phyloP scores from a whole-genome alignment of 2,888 invertebrate genomes.

The Linnaemya tessellans region DNA sequence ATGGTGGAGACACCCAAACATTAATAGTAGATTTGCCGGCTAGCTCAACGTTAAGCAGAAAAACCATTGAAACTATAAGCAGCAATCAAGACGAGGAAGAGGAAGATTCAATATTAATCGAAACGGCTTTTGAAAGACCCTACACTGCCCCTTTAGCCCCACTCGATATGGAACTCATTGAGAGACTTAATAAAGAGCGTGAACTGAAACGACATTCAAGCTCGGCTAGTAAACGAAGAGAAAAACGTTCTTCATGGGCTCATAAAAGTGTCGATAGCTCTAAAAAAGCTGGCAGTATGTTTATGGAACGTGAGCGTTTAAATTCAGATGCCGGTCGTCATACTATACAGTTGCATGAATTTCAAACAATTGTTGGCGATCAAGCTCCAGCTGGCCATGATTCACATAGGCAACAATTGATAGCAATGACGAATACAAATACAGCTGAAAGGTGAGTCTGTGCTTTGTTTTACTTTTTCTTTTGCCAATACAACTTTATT shows the following conservation, averaged over 20 bases:
- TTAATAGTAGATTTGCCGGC: slow-evolving; percentile 34
- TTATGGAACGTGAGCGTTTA: slow-evolving; percentile 58
- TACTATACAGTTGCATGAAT: slow-evolving; percentile 38
- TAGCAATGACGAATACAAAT: slow-evolving; percentile 56
- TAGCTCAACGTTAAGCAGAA: slow-evolving; percentile 6
- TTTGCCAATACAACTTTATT: neutral
- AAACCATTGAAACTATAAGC: neutral
- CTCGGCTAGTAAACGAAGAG: slow-evolving; percentile 28
- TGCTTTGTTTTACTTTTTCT: neutral
- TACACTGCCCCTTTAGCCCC: slow-evolving; percentile 78
- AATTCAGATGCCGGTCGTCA: slow-evolving; percentile 29
- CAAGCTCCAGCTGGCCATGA: slow-evolving; percentile 56
- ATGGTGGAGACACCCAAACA: slow-evolving; percentile 36
- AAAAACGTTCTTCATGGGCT: slow-evolving; percentile 44
- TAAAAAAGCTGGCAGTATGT: slow-evolving; percentile 26
- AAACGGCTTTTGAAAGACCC: slow-evolving; percentile 72
- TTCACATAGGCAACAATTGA: slow-evolving; percentile 52
- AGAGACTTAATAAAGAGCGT: slow-evolving; percentile 64
- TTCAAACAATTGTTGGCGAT: slow-evolving; percentile 37
- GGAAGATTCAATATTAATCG: slow-evolving; percentile 61
- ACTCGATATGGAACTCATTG: slow-evolving; percentile 61
- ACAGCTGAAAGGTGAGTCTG: slow-evolving; percentile 54
- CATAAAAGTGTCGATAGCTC: slow-evolving; percentile 52
- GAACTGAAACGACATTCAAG: slow-evolving; percentile 52
- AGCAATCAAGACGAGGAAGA: slow-evolving; percentile 41